Evolutionary conservation across 2,888 invertebrate species (phyloP).

Genomic region (Tipula unca): DNA sequence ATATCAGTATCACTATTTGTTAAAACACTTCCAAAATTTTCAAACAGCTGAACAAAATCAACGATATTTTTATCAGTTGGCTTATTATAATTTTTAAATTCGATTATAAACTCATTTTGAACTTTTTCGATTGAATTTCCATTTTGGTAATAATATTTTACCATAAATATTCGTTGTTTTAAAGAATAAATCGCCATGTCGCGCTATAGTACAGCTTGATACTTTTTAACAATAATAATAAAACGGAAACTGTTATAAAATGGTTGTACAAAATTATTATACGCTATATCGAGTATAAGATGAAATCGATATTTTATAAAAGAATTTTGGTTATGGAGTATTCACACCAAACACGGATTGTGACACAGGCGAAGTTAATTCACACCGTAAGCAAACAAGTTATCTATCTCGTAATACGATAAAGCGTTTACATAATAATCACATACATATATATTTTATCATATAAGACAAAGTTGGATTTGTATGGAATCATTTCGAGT

Average conservation of each 20-base stretch:
- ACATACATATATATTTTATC: too few relatives aligned
- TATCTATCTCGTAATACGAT: too few relatives aligned
- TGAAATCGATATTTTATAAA: too few relatives aligned
- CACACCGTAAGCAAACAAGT: too few relatives aligned
- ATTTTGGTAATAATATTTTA: not conserved
- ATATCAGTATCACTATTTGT: not conserved
- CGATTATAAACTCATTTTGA: not conserved
- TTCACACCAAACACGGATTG: too few relatives aligned
- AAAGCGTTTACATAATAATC: too few relatives aligned
- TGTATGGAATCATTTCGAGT: too few relatives aligned
- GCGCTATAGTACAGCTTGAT: not conserved
- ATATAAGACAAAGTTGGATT: too few relatives aligned
- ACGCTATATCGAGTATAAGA: not conserved
- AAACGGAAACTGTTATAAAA: not conserved
- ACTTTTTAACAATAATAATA: not conserved
- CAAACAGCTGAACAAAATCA: not conserved
- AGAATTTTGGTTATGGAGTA: too few relatives aligned
- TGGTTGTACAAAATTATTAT: not conserved
- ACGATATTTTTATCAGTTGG: not conserved
- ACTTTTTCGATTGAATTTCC: not conserved
- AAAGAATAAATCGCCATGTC: not conserved
- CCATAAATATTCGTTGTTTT: conserved; percentile 14
- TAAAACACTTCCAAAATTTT: not conserved
- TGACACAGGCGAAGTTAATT: too few relatives aligned
- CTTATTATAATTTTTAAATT: not conserved